These are phyloP conservation scores for Tinamus guttatus DNA, from an alignment of 2,113 vertebrate species.

Conservation along the genomic window DNA sequence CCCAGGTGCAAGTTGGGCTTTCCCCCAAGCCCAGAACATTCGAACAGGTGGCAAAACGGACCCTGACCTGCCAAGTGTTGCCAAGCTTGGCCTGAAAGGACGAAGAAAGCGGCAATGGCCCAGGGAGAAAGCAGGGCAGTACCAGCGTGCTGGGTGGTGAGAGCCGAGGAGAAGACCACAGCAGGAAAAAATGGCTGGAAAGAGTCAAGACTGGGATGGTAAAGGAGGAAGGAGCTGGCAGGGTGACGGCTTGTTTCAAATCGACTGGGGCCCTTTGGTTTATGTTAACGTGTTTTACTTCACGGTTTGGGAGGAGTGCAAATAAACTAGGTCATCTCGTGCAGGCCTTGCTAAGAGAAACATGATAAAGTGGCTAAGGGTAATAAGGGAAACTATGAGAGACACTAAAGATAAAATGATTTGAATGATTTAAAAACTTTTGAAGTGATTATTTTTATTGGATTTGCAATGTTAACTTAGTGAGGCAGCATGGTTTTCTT, in stretches of 20 bases:
- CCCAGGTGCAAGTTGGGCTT: not conserved
- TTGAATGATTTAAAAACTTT: conserved; percentile 31
- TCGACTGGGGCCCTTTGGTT: conserved; percentile 65
- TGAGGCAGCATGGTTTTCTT: conserved; percentile 6
- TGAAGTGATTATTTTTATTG: conserved; percentile 34
- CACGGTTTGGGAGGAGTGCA: conserved; percentile 63
- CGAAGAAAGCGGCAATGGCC: not conserved
- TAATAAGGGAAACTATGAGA: conserved; percentile 15
- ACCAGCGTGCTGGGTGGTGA: not conserved
- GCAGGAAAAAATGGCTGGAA: conserved; percentile 16
- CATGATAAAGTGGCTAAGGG: conserved; percentile 30
- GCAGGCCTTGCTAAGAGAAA: conserved; percentile 63
- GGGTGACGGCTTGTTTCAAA: conserved; percentile 49
- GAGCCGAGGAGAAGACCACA: not conserved
- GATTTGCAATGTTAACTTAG: conserved; percentile 21
- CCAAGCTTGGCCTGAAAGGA: not conserved
- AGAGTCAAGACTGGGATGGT: conserved; percentile 45
- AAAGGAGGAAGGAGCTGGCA: conserved; percentile 47
- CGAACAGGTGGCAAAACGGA: accelerated
- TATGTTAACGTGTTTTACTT: conserved; percentile 67
- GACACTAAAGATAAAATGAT: conserved; percentile 1
- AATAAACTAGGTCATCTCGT: conserved; percentile 66
- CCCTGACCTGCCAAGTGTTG: accelerated
- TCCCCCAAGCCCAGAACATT: accelerated
- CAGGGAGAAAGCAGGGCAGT: not conserved